Conservation (phyloP, 2,113 vertebrate species). For the Crotophaga sulcirostris region DNA sequence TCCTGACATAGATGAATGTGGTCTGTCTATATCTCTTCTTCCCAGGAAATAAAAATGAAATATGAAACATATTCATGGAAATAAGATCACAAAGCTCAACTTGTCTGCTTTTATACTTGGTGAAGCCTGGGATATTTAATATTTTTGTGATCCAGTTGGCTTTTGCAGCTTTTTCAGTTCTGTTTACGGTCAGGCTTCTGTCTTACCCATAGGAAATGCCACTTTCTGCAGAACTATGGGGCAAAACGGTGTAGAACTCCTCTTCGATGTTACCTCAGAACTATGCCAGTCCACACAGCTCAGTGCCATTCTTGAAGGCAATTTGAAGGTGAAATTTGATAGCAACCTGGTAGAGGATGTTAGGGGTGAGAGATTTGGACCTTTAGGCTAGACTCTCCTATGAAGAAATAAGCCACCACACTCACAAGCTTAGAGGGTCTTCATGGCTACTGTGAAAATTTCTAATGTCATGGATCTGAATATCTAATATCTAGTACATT, state of each 20-base stretch:
- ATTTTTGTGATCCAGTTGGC: background rate
- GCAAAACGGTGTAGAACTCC: background rate
- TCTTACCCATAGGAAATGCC: background rate
- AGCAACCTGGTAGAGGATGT: background rate
- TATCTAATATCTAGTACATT: background rate
- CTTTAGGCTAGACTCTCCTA: background rate
- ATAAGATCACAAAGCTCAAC: background rate
- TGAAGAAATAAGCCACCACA: background rate
- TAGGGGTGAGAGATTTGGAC: background rate
- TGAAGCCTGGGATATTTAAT: background rate
- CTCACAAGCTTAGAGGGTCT: background rate
- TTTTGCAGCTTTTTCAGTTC: background rate
- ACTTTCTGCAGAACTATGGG: background rate
- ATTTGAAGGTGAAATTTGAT: background rate
- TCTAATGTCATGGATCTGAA: background rate
- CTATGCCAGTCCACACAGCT: background rate
- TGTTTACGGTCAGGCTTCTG: background rate
- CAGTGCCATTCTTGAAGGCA: background rate
- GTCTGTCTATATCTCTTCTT: background rate
- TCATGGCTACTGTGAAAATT: background rate
- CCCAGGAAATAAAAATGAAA: slow-evolving; percentile 38
- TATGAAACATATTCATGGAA: slow-evolving; percentile 13
- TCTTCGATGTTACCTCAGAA: background rate
- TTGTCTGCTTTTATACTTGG: background rate
- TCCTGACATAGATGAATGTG: slow-evolving; percentile 17